Evolutionary conservation across 2,113 vertebrate genomes (phyloP).

Genomic region (Ceyx margarethae): DNA sequence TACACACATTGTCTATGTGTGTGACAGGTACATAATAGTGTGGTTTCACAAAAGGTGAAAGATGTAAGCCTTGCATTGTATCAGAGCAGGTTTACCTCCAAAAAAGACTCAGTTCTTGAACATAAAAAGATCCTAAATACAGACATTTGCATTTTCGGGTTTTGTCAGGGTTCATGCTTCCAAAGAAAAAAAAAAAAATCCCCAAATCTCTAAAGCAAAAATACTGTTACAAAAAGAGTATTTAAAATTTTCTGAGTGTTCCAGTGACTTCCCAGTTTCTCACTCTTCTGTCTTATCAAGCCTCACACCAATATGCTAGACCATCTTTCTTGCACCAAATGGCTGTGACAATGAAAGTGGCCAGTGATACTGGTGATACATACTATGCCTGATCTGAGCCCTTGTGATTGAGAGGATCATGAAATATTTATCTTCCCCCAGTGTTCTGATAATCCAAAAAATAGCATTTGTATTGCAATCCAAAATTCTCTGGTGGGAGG

Average conservation of each 20-base stretch:
- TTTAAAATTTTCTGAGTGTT: not conserved
- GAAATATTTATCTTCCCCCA: not conserved
- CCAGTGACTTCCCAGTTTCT: not conserved
- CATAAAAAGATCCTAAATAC: not conserved
- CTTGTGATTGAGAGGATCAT: not conserved
- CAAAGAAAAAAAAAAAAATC: not conserved
- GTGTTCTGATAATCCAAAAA: not conserved
- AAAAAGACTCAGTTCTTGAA: not conserved
- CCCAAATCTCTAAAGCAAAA: not conserved
- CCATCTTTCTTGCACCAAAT: not conserved
- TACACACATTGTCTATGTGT: fast-evolving
- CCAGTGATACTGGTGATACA: not conserved
- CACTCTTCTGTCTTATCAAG: not conserved
- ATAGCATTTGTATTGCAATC: not conserved
- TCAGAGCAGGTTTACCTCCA: not conserved
- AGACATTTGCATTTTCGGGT: not conserved
- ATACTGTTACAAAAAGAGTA: not conserved
- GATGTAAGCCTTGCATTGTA: not conserved
- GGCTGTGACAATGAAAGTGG: not conserved
- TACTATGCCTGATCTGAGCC: not conserved
- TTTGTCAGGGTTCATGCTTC: not conserved
- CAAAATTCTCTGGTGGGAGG: not conserved
- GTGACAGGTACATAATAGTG: not conserved
- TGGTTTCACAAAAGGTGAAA: not conserved
- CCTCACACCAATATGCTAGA: not conserved